Evolutionary conservation across 2,113 vertebrate genomes (phyloP).

Genomic region (Lamprotornis superbus): DNA sequence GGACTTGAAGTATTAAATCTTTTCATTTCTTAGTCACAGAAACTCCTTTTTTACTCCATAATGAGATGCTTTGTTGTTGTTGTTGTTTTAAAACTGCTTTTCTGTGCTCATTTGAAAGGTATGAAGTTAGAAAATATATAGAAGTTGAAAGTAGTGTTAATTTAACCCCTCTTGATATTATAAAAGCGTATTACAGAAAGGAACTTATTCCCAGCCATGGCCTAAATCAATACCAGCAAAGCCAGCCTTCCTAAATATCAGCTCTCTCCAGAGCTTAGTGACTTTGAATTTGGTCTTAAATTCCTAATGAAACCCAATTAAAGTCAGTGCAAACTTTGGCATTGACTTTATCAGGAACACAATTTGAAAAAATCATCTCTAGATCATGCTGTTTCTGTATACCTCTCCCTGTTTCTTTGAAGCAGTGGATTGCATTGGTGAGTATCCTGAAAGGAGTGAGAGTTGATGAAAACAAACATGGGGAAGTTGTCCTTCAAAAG

Average conservation of each 20-base stretch:
- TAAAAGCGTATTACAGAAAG: not conserved
- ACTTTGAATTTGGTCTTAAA: not conserved
- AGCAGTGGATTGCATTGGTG: not conserved
- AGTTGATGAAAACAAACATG: not conserved
- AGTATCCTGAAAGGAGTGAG: not conserved
- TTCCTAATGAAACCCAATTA: not conserved
- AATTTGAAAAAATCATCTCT: not conserved
- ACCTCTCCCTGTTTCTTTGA: not conserved
- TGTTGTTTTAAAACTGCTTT: not conserved
- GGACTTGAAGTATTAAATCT: not conserved
- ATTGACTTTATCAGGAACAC: not conserved
- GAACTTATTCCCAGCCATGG: not conserved
- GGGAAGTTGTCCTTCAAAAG: not conserved
- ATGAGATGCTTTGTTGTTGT: slow-evolving; percentile 4
- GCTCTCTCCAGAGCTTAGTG: not conserved
- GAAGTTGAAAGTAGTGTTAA: not conserved
- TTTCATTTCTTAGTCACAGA: slow-evolving; percentile 6
- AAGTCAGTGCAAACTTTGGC: not conserved
- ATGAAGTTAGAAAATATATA: not conserved
- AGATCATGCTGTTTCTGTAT: not conserved
- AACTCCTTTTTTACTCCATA: not conserved
- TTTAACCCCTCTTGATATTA: not conserved
- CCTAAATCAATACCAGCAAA: not conserved
- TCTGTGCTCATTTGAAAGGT: not conserved
- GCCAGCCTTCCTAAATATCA: not conserved